Evolutionary conservation across 2,797 vertebrate genomes (phyloP), one percentile per base, ranked within the genome.

Genomic region (Coreius guichenoti): DNA sequence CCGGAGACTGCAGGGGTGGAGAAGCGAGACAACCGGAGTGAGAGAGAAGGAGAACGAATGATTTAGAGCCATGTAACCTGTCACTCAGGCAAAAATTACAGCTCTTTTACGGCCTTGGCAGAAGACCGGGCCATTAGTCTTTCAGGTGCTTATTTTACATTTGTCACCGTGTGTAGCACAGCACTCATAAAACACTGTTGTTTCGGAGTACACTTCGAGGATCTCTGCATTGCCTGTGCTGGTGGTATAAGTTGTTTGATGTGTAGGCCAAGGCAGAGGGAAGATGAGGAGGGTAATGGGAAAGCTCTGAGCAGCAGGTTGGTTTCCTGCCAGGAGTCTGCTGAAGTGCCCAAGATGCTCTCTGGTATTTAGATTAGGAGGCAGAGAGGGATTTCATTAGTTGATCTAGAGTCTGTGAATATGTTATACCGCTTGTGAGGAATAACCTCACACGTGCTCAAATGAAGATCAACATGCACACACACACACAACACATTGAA

Each of bases 331-430:
- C 93, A 93, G 93, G 92, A 88, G 87, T 92, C 93, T 91, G 93
- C 90, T 89, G 90, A 88, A 92, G 92, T 78, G 92, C 92, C 92
- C 31, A 88, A 93, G 93, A 92, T 93, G 90, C 91, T 82, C 83
- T 81, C 91, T 92, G 91, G 92, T 95, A 93, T 95, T 95, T 94
- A 94, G 94, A 95, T 95, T 92, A 95, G 91, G 88, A 90, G 91
- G 92, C 91, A 93, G 85, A 90, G 82, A 91, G 92, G 93, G 94
- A 94, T 94, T 95, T 94, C 93, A 94, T 95, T 94, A 94, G 93
- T 92, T 94, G 93, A 93, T 93, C 92, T 92, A 89, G 91, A 93
- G 92, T 93, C 91, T 92, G 86, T 92, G 91, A 89, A 92, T 92
- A 81, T 45, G 82, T 61, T 82, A 58, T 81, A 79, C 26, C 29